Percentiles rank a stretch among this genome's conserved stretches.
phyloP scores from a whole-genome alignment of 2,113 vertebrate species.

The Nerophis ophidion region DNA sequence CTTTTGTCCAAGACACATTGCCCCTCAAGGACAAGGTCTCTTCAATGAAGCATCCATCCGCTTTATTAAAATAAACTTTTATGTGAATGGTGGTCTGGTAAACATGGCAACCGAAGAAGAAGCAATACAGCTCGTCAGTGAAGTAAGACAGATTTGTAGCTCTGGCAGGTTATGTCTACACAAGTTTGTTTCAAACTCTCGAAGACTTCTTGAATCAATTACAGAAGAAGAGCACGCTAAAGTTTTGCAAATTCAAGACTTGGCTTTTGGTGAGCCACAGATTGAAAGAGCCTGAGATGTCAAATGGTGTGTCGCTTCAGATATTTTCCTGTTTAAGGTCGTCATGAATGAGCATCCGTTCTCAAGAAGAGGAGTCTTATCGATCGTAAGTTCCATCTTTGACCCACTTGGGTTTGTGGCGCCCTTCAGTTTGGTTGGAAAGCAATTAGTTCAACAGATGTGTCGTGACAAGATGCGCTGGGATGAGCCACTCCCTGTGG shows the following conservation, averaged over 20 bases:
- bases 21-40: no score
- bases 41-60: no score
- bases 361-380: neutral
- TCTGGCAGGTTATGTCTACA: no score
- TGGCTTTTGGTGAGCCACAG: neutral
- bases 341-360: accelerated
- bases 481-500: slow-evolving; percentile 2
- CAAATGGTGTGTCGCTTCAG: neutral
- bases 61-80: no score
- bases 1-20: no score
- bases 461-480: neutral
- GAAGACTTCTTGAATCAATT: no score
- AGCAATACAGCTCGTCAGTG: no score
- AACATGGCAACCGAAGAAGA: no score
- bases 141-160: no score
- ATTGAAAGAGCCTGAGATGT: neutral
- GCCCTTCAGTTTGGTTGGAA: neutral
- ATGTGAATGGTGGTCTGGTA: no score
- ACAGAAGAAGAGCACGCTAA: no score
- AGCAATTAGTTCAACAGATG: neutral
- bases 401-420: neutral
- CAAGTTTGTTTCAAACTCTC: no score
- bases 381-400: neutral
- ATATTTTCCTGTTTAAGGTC: neutral
- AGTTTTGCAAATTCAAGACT: neutral